phyloP scores from a whole-genome alignment of 2,888 invertebrate species.

The Torymus tubicola region DNA sequence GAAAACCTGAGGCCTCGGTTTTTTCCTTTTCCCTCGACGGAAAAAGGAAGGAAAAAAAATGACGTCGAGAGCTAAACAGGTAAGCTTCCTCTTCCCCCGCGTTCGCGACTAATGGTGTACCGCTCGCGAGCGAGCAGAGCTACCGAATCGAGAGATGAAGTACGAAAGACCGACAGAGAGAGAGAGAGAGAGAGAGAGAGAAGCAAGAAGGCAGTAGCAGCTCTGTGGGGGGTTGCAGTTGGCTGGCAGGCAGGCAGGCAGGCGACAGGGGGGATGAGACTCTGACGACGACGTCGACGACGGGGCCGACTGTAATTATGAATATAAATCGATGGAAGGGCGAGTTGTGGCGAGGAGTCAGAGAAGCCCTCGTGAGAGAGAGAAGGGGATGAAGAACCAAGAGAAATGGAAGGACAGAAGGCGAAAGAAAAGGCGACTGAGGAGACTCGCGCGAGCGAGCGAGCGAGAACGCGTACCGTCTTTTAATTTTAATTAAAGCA shows the following conservation, averaged over 20 bases:
- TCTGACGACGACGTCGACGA: not conserved
- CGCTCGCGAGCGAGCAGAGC: not conserved
- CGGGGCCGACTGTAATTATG: conserved; percentile 69
- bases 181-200: not conserved
- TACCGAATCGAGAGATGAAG: conserved; percentile 12
- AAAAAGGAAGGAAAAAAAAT: not conserved
- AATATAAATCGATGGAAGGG: conserved; percentile 71
- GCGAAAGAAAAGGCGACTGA: conserved; percentile 57
- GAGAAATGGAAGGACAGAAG: conserved; percentile 57
- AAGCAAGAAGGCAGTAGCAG: not conserved
- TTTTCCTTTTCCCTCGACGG: too few species aligned
- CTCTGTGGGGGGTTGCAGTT: conserved; percentile 59
- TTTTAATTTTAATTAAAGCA: conserved; percentile 76
- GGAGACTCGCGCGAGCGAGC: conserved; percentile 49
- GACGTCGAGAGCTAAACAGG: not conserved
- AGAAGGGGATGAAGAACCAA: not conserved
- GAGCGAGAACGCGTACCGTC: too few species aligned
- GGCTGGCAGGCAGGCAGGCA: conserved; percentile 47
- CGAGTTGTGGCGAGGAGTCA: conserved; percentile 44
- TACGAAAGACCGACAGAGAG: not conserved
- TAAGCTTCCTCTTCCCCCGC: conserved; percentile 12
- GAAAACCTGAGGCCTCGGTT: too few species aligned
- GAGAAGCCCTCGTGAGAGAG: not conserved
- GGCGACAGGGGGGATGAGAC: conserved; percentile 50
- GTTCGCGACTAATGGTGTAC: conserved; percentile 3